These are phyloP conservation scores for Corythaixoides concolor DNA, from an alignment of 2,113 vertebrate genomes.

Conservation along the genomic window DNA sequence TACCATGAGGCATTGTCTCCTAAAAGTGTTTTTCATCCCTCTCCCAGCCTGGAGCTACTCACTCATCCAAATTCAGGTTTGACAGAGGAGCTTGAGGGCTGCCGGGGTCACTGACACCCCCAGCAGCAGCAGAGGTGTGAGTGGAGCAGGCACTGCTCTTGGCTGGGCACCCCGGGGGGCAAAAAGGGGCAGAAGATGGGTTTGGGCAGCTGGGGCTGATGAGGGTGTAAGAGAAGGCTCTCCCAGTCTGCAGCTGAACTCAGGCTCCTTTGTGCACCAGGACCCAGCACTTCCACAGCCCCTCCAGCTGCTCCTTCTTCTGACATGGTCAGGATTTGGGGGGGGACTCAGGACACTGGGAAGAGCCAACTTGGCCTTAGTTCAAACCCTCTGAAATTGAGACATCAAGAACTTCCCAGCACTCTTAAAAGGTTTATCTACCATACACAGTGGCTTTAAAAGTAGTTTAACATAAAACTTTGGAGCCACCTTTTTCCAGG, in stretches of 20 bases:
- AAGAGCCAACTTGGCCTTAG: neutral
- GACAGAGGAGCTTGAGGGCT: neutral
- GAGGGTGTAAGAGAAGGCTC: neutral
- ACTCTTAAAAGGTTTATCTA: neutral
- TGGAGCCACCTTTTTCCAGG: neutral
- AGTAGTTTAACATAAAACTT: neutral
- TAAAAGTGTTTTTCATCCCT: neutral
- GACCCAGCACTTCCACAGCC: neutral
- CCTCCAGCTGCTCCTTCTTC: neutral
- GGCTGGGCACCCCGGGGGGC: neutral
- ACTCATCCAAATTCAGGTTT: neutral
- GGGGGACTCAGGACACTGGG: accelerated
- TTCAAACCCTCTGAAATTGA: neutral
- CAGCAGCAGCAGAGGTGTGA: neutral
- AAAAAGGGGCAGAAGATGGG: neutral
- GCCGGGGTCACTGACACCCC: neutral
- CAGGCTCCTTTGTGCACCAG: neutral
- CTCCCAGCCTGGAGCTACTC: neutral
- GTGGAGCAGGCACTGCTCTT: neutral
- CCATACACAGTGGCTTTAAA: neutral
- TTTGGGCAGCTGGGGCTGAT: neutral
- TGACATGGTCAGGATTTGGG: neutral
- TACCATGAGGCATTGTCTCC: neutral
- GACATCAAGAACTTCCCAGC: neutral
- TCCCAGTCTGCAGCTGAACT: neutral